phyloP scores from a whole-genome alignment of 2,113 vertebrate genomes.

The Chaetodon trifascialis region DNA sequence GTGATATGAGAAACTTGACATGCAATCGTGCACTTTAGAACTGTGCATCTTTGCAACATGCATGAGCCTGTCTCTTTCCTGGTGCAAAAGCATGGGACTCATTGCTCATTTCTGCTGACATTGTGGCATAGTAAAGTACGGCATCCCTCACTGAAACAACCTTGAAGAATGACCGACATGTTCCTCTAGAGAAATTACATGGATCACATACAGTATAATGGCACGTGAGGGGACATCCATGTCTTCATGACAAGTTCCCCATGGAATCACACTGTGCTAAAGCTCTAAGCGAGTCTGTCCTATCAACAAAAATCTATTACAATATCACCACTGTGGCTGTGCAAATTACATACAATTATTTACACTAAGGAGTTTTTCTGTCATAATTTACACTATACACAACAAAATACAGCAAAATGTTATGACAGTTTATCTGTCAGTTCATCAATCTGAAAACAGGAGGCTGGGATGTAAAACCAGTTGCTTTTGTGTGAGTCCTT shows the following conservation, averaged over 20 bases:
- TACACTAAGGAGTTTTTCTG: neutral
- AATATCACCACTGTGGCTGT: conserved; percentile 24
- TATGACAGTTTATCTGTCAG: neutral
- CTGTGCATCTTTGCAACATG: conserved; percentile 1
- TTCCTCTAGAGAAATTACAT: conserved; percentile 54
- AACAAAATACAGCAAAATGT: conserved; percentile 13
- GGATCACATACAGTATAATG: conserved; percentile 42
- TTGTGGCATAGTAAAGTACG: conserved; percentile 21
- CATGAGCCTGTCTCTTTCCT: neutral
- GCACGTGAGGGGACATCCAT: conserved; percentile 27
- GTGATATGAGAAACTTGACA: neutral
- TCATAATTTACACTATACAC: neutral
- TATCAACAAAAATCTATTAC: conserved; percentile 19
- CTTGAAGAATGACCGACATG: conserved; percentile 58
- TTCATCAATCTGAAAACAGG: neutral
- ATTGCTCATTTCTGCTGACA: conserved; percentile 23
- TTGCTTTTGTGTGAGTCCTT: conserved; percentile 33
- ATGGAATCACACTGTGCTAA: conserved; percentile 27
- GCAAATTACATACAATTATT: conserved; percentile 12
- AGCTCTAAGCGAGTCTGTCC: conserved; percentile 35
- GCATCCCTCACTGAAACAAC: conserved; percentile 51
- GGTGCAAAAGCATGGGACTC: neutral
- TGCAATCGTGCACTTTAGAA: conserved; percentile 14
- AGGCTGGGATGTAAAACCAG: conserved; percentile 16
- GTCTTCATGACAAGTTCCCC: conserved; percentile 55